These are phyloP conservation scores for Fulmarus glacialis DNA, from an alignment of 2,113 vertebrate genomes.

Conservation along the genomic window DNA sequence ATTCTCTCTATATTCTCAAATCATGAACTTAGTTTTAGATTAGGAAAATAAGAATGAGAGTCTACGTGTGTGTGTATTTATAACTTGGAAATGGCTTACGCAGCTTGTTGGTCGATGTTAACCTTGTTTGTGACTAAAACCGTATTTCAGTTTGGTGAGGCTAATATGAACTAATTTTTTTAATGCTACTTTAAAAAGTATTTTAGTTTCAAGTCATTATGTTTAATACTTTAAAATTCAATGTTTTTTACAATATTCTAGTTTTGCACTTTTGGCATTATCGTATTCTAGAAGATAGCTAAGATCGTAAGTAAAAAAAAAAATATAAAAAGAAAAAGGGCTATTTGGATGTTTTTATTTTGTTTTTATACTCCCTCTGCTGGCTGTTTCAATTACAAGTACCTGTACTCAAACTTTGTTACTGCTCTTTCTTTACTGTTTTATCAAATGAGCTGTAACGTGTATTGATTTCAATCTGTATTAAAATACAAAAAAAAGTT, in stretches of 20 bases:
- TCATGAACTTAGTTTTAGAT: not conserved
- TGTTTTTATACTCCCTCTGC: slow-evolving; percentile 67
- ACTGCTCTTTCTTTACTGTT: not conserved
- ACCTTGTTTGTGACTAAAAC: not conserved
- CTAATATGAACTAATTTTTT: not conserved
- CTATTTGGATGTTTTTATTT: not conserved
- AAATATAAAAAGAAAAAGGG: not conserved
- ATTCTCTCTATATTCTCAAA: not conserved
- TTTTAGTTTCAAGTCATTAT: not conserved
- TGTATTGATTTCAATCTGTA: not conserved
- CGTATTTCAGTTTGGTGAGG: not conserved
- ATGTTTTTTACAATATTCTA: not conserved
- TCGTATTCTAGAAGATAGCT: not conserved
- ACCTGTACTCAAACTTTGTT: not conserved
- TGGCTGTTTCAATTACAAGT: slow-evolving; percentile 42
- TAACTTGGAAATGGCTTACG: not conserved
- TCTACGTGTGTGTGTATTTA: not conserved
- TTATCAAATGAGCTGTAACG: not conserved
- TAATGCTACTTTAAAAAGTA: not conserved
- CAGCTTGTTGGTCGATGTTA: not conserved
- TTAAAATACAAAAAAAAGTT: not conserved
- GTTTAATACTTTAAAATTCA: not conserved
- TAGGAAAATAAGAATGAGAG: not conserved
- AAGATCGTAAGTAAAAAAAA: not conserved
- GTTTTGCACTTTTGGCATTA: not conserved